Conservation (phyloP, 37 sponge, comb jelly and placozoan species). For the Chondrilla cf. caribensis region DNA sequence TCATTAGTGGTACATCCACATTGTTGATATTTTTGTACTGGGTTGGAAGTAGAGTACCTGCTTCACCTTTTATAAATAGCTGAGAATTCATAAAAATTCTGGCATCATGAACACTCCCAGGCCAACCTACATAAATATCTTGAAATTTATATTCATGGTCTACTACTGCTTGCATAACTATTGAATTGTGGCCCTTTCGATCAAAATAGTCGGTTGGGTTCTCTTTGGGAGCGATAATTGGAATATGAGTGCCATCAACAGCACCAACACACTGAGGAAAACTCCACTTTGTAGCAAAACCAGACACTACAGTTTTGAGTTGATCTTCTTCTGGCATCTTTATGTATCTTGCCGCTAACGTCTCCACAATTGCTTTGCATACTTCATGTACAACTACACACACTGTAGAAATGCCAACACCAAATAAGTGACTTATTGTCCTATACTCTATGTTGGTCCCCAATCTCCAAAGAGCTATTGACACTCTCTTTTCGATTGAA, state of each 20-base stretch:
- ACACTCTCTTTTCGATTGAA: too few species aligned
- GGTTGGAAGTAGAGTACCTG: conserved; percentile 22
- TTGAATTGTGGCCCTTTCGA: conserved; percentile 34
- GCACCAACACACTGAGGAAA: conserved; percentile 43
- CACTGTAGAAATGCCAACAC: too few species aligned
- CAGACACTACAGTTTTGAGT: too few species aligned
- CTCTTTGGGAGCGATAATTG: conserved; percentile 22
- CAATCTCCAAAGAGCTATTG: too few species aligned
- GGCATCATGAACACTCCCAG: conserved; percentile 38
- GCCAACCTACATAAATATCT: conserved; percentile 21
- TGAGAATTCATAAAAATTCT: conserved; percentile 32
- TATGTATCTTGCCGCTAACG: too few species aligned
- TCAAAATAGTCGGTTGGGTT: conserved; percentile 33
- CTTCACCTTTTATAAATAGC: conserved; percentile 11
- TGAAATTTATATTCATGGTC: conserved; percentile 3
- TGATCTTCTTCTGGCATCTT: too few species aligned
- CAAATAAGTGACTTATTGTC: too few species aligned
- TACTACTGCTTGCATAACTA: conserved; percentile 36
- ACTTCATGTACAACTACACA: too few species aligned
- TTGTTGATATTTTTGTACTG: conserved; percentile 12
- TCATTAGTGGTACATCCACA: conserved; percentile 20
- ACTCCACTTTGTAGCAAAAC: conserved; percentile 23
- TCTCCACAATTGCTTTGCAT: too few species aligned
- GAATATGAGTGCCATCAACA: conserved; percentile 45
- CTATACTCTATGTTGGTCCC: too few species aligned